Percentiles rank a stretch among this genome's conserved stretches.
Conservation (phyloP, 2,113 vertebrate genomes). For the Boulengeromyrus knoepffleri region DNA sequence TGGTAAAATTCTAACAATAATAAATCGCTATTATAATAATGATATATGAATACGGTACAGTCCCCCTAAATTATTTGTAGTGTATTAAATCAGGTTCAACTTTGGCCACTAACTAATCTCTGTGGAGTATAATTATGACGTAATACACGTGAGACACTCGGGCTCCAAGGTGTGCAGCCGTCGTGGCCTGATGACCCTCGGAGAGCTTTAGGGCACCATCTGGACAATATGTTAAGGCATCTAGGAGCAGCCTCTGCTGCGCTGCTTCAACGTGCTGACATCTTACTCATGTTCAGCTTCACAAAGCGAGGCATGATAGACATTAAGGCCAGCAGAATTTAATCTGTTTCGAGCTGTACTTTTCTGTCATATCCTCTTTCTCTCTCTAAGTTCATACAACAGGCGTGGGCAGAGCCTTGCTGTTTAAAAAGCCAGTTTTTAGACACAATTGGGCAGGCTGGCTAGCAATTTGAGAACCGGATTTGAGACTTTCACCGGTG, state of each 20-base stretch:
- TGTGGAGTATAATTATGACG: neutral
- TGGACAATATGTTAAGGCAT: neutral
- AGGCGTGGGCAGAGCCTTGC: neutral
- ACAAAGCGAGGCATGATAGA: neutral
- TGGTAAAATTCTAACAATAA: neutral
- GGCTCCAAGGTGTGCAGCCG: neutral
- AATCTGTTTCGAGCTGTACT: neutral
- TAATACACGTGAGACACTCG: neutral
- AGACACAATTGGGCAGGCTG: neutral
- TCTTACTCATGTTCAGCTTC: neutral
- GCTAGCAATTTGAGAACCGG: neutral
- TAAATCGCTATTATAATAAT: neutral
- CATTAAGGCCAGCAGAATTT: neutral
- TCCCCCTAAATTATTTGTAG: neutral
- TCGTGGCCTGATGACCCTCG: neutral
- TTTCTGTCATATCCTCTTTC: neutral
- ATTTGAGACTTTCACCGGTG: neutral
- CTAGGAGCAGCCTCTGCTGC: neutral
- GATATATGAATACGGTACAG: neutral
- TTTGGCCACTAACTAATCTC: neutral
- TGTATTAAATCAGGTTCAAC: neutral
- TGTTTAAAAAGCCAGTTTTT: neutral
- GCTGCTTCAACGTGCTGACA: neutral
- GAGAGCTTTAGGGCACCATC: neutral
- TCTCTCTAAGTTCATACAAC: neutral